Base-by-base conservation (phyloP, 2,797 vertebrate species). In the Hypotaenidia philippensis region DNA sequence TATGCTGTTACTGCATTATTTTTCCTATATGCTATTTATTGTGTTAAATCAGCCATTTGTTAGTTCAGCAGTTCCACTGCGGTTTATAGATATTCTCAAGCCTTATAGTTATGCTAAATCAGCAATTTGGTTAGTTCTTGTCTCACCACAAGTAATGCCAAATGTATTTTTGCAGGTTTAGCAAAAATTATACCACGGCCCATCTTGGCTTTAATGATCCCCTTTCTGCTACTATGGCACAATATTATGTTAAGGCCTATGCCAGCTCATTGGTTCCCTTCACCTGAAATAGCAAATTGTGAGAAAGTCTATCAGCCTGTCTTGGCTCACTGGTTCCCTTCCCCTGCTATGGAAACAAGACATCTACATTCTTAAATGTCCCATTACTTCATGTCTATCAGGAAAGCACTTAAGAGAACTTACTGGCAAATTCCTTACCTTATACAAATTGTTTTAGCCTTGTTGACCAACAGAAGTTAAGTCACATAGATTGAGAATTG, bases 1-100 rank as follows among this genome's bases (percentile, higher is more conserved):
- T 17, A 13, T 71, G 91, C 87, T 89, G 69, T 32, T 88, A 49
- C 66, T 91, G 87, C 76, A 81, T 93, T 95, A 93, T 94, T 91
- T 96, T 95, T 89, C 76, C 72, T 86, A 2, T 68, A 60, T 83
- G 79, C 95, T 91, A 80, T 94, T 95, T 93, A 89, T 95, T 94
- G 89, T 97, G 94, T 94, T 94, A 94, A 95, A 95, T 93, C 93
- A 95, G 69, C 94, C 96, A 83, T 94, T 96, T 96, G 89, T 95
- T 88, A 90, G 69, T 94, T 95, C 95, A 97, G 94, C 96, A 94
- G 57, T 95, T 95, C 69, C 1, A 6, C 77, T 2, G 8, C 3
- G 0, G 72, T 65, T 86, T 96, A 79, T 95, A 83, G 89, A 91
- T 80, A 83, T 85, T 93, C 87, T 93, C n/a, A 4, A 50, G 76